Conservation (phyloP, 2,888 invertebrate species). For the Drosophila mercatorum region DNA sequence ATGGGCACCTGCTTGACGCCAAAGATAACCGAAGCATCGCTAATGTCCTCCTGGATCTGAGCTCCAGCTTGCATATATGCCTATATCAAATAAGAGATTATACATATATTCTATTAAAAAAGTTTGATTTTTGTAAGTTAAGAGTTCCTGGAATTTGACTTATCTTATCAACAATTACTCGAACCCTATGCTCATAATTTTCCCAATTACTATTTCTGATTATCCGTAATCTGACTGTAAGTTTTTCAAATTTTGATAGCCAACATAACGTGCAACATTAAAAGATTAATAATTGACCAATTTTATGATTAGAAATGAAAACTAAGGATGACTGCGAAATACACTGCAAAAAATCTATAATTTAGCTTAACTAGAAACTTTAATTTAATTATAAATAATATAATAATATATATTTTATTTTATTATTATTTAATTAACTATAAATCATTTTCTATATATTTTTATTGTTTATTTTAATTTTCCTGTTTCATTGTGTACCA, state of each 20-base stretch:
- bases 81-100: constrained; percentile 83
- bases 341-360: neutral
- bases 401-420: too few species aligned
- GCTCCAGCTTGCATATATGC: constrained; percentile 97
- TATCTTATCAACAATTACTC: constrained; percentile 24
- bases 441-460: too few species aligned
- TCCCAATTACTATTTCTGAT: neutral
- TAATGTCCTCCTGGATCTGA: constrained; percentile 96
- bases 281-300: neutral
- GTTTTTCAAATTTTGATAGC: neutral
- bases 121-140: neutral
- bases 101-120: neutral
- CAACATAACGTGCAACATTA: constrained; percentile 27
- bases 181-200: constrained; percentile 15
- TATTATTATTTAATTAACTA: too few species aligned
- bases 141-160: neutral
- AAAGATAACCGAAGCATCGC: constrained; percentile 97
- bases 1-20: constrained; percentile 96
- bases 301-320: neutral
- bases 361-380: too few species aligned
- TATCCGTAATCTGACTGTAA: constrained; percentile 12
- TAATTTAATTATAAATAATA: too few species aligned
- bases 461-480: too few species aligned
- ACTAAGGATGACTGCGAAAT: neutral
- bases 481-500: too few species aligned